These are phyloP conservation scores for Picathartes gymnocephalus DNA, from an alignment of 2,113 vertebrate species.

Conservation along the genomic window DNA sequence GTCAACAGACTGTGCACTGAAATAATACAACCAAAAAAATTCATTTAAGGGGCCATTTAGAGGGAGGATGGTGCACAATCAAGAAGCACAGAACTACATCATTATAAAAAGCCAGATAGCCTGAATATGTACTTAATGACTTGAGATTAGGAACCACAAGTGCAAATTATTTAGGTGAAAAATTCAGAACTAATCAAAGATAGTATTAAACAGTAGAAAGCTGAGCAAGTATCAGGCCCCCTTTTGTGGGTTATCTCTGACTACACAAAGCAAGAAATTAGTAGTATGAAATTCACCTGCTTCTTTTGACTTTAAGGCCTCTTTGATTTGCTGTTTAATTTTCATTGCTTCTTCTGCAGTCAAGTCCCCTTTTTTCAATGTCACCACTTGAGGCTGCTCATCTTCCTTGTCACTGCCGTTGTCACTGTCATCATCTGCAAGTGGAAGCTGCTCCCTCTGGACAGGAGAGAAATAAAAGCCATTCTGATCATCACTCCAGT, in stretches of 20 bases:
- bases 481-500: background rate
- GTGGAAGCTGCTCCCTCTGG: constrained; percentile 82
- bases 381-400: constrained; percentile 90
- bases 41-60: background rate
- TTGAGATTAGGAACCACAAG: background rate
- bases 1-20: background rate
- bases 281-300: constrained; percentile 21
- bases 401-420: constrained; percentile 85
- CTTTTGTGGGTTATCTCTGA: background rate
- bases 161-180: background rate
- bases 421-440: constrained; percentile 77
- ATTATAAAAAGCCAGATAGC: background rate
- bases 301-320: constrained; percentile 69
- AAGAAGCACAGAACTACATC: background rate
- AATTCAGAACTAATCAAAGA: background rate
- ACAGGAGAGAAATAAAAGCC: background rate
- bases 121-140: background rate
- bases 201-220: background rate
- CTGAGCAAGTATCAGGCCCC: background rate
- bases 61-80: background rate
- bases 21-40: background rate
- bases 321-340: constrained; percentile 77
- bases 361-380: constrained; percentile 87
- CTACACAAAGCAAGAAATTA: background rate
- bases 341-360: constrained; percentile 86